These are phyloP conservation scores for Bergia puertoricense DNA, from an alignment of 92 coral and sea anemone genomes.

Conservation along the genomic window DNA sequence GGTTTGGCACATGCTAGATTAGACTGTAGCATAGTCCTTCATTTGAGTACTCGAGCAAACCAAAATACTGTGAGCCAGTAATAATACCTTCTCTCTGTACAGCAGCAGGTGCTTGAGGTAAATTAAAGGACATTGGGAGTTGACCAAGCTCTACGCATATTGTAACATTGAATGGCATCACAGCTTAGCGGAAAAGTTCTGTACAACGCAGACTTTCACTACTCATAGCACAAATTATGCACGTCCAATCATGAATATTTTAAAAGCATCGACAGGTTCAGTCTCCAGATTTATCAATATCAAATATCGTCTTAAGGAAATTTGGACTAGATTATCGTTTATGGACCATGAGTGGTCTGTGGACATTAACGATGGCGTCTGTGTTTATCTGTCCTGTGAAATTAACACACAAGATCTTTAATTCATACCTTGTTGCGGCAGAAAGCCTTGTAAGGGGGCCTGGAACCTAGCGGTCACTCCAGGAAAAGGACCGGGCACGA, in stretches of 20 bases:
- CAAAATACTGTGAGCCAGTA: not conserved
- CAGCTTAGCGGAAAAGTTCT: not conserved
- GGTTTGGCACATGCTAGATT: not conserved
- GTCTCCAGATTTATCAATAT: not conserved
- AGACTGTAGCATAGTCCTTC: not conserved
- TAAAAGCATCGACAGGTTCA: not conserved
- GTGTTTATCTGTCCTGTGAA: not conserved
- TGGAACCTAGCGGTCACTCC: constrained; percentile 28
- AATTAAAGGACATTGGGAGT: constrained; percentile 5
- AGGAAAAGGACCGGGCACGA: constrained; percentile 42
- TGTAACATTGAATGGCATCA: too few species aligned
- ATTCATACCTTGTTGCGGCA: constrained; percentile 21
- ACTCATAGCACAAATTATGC: not conserved
- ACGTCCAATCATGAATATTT: not conserved
- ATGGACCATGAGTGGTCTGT: not conserved
- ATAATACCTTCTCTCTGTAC: constrained; percentile 29
- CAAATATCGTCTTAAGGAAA: not conserved
- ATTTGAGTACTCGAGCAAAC: not conserved
- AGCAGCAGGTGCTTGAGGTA: constrained; percentile 17
- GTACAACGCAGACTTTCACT: not conserved
- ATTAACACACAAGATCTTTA: not conserved
- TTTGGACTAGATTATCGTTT: not conserved
- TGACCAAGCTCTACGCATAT: not conserved
- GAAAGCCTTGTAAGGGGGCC: constrained; percentile 24
- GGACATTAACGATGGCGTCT: too few species aligned